Base-by-base conservation (phyloP, 2,113 vertebrate genomes). In the Podarcis cretensis region DNA sequence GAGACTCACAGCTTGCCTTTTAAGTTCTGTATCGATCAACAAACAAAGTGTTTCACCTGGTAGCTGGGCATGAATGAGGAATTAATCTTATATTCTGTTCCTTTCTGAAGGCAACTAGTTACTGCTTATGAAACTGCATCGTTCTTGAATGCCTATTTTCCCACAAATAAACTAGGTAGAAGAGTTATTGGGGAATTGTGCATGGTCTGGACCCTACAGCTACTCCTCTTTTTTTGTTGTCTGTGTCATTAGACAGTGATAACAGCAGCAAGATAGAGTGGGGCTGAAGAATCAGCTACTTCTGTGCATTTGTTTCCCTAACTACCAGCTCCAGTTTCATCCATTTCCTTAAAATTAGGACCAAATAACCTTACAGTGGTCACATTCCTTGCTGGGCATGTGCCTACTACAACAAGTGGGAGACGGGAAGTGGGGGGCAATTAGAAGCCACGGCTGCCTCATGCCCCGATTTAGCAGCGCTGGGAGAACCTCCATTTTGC, bases 71-170 rank as follows among this genome's bases (percentile, higher is more conserved):
- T n/a, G 13, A 57, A 35, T 5, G 63, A 68, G 23, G 65, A 89
- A 59, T 30, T 35, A 57, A 59, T 76, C 43, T 32, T 30, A 69
- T 85, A 69, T 87, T 81, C 10, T 81, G 20, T 20, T 48, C 8
- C 81, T 87, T 81, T 43, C 91, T 77, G 3, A 0, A 43, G 30
- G 0, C 1, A 48, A 1, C 32, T 18, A 10, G 7, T 87, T 48
- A 48, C 48, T 48, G 86, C 78, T 40, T 2, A 0, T 63, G 82
- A 86, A 18, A 78, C 79, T 82, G 0, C 0, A 0, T n/a, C 65
- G 23, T 84, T 71, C 21, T 13, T 69, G 40, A 71, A 71, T 73
- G 43, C 16, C 43, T 54, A 48, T n/a, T n/a, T 48, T n/a, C 48
- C 43, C n/a, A 54, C 32, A 73, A 21, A 71, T 23, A 84, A 71